These are phyloP conservation scores for Lepus townsendii DNA, from an alignment of 2,797 vertebrate species.

Conservation along the genomic window DNA sequence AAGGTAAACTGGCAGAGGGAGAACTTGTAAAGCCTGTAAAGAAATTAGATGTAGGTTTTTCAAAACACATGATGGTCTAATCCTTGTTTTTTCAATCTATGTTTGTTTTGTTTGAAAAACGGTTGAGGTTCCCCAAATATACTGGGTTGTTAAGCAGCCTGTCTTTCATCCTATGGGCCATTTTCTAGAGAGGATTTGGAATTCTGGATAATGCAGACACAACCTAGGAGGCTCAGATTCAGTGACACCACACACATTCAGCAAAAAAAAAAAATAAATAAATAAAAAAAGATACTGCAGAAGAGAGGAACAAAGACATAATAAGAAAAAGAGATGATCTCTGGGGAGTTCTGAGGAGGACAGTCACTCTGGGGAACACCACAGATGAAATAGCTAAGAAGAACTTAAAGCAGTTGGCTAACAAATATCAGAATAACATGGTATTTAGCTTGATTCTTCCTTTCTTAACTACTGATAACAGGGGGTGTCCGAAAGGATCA, in stretches of 20 bases:
- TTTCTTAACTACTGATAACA: background rate
- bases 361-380: background rate
- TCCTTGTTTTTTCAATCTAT: background rate
- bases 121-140: background rate
- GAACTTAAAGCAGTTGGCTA: background rate
- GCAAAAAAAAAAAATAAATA: background rate
- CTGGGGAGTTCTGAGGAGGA: background rate
- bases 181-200: background rate
- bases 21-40: background rate
- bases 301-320: background rate
- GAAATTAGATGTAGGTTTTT: background rate
- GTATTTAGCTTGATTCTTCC: background rate
- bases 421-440: background rate
- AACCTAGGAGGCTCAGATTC: background rate
- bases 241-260: accelerated
- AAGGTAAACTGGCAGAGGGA: background rate
- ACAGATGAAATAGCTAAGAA: background rate
- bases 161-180: background rate
- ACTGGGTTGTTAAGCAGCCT: background rate
- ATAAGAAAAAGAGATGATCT: background rate
- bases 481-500: background rate
- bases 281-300: background rate
- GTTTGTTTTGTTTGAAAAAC: background rate
- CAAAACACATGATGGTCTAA: background rate
- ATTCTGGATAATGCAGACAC: background rate